phyloP scores from a whole-genome alignment of 1,140 invertebrate genomes.

The Antheraea pernyi region DNA sequence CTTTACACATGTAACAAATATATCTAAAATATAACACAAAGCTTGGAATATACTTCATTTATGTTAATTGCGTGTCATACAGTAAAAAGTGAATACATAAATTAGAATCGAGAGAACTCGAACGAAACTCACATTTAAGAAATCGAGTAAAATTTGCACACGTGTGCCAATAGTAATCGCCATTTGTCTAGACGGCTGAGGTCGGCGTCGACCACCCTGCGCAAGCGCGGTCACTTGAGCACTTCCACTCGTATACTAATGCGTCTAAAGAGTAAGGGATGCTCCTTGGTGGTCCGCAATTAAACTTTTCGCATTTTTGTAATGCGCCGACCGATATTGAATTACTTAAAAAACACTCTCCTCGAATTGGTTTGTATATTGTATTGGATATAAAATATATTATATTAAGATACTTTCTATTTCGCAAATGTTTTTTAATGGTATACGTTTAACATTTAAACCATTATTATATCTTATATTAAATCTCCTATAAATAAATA shows the following conservation, averaged over 20 bases:
- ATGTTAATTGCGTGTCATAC: no score
- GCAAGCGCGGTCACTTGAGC: conserved; percentile 27
- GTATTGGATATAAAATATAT: no score
- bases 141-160: not conserved
- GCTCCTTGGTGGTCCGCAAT: conserved; percentile 23
- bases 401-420: no score
- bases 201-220: conserved; percentile 24
- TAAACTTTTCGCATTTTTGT: not conserved
- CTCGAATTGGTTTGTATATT: no score
- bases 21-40: no score
- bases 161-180: conserved; percentile 6
- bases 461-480: no score
- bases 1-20: no score
- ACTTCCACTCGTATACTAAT: conserved; percentile 17
- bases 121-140: not conserved
- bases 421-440: no score
- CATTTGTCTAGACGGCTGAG: conserved; percentile 27
- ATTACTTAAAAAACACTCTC: not conserved
- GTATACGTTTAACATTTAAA: no score
- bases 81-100: no score
- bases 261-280: conserved; percentile 17
- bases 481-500: no score
- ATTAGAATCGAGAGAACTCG: not conserved
- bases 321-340: not conserved
- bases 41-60: no score